Conservation (phyloP, 2,797 vertebrate genomes). For the Pseudomugil tenellus region DNA sequence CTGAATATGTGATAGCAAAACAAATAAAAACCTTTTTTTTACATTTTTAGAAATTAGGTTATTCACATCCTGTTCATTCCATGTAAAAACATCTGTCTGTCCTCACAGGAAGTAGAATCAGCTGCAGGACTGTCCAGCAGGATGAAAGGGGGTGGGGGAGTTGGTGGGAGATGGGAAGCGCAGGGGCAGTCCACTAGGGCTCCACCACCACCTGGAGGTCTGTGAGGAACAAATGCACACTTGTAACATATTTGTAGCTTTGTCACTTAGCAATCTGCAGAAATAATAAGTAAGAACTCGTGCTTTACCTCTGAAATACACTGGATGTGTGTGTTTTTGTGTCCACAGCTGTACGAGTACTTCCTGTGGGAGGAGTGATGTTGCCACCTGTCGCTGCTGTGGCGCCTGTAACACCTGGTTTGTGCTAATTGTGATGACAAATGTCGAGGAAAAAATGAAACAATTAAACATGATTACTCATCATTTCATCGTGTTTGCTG, state of each 20-base stretch:
- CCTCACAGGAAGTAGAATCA: conserved; percentile 67
- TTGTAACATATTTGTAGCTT: not conserved
- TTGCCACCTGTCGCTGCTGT: conserved; percentile 67
- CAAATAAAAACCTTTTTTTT: not conserved
- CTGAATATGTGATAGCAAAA: not conserved
- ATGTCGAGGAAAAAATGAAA: conserved; percentile 16
- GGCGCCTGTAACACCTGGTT: conserved; percentile 73
- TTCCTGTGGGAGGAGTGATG: conserved; percentile 79
- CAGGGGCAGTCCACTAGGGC: conserved; percentile 50
- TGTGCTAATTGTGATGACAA: conserved; percentile 53
- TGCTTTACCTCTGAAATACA: conserved; percentile 10
- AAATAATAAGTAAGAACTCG: conserved; percentile 1
- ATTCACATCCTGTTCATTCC: not conserved
- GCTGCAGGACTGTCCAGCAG: conserved; percentile 62
- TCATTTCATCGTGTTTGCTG: conserved; percentile 32
- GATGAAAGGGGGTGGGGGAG: conserved; percentile 75
- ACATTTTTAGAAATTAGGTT: not conserved
- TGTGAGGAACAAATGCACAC: conserved; percentile 16
- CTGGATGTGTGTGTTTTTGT: conserved; percentile 33
- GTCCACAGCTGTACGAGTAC: conserved; percentile 77
- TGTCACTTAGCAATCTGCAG: not conserved
- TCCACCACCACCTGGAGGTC: conserved; percentile 75
- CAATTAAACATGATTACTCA: conserved; percentile 20
- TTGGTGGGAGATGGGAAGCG: conserved; percentile 66
- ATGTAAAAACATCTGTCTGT: not conserved